Conservation (phyloP, 2,797 vertebrate species). For the Astyanax mexicanus region DNA sequence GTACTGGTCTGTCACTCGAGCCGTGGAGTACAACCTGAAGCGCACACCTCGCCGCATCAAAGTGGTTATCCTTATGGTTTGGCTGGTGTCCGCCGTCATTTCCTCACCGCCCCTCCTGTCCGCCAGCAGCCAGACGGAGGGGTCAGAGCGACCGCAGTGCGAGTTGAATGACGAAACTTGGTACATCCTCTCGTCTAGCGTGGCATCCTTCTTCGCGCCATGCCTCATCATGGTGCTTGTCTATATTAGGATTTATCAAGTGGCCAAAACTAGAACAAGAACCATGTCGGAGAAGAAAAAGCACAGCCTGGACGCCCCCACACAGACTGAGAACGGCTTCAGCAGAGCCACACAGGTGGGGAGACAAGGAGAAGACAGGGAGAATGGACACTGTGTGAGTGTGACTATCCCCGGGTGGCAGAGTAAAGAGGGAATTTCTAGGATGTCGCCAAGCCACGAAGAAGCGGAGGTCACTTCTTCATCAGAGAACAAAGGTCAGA, state of each 20-base stretch:
- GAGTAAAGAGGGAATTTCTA: conserved; percentile 13
- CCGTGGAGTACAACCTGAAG: conserved; percentile 83
- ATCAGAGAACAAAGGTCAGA: conserved; percentile 20
- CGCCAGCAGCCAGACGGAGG: conserved; percentile 61
- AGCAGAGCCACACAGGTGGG: conserved; percentile 3
- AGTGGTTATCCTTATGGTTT: conserved; percentile 83
- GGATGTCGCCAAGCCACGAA: neutral
- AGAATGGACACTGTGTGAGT: conserved; percentile 48
- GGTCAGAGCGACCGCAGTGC: conserved; percentile 67
- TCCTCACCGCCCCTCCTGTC: conserved; percentile 89
- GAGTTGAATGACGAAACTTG: conserved; percentile 87
- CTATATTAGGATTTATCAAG: conserved; percentile 90
- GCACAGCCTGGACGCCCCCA: neutral
- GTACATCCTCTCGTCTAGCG: conserved; percentile 91
- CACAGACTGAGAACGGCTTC: neutral
- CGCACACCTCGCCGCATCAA: conserved; percentile 85
- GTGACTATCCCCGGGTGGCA: conserved; percentile 19
- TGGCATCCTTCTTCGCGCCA: conserved; percentile 90
- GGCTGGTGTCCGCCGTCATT: conserved; percentile 88
- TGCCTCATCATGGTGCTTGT: conserved; percentile 94
- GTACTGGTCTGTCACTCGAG: conserved; percentile 87
- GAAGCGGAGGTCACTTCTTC: conserved; percentile 21
- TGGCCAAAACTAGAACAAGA: conserved; percentile 82
- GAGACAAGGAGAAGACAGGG: conserved; percentile 21
- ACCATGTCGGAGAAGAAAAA: conserved; percentile 57